Percentiles rank a stretch among this genome's conserved stretches.
Evolutionary conservation across 2,888 invertebrate genomes (phyloP).

Genomic region (Nomada flava): DNA sequence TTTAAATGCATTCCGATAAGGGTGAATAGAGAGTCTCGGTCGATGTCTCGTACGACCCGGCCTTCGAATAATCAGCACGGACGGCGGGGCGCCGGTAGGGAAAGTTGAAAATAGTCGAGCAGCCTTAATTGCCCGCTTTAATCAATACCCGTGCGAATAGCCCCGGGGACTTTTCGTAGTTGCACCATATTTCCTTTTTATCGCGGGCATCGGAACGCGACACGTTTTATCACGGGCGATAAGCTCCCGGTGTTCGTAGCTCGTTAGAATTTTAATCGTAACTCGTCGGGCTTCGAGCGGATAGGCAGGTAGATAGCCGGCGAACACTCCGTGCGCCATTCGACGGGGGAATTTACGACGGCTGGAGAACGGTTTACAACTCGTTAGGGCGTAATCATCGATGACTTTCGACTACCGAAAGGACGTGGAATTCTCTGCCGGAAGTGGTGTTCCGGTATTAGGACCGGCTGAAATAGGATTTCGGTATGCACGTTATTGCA

Average conservation of each 20-base stretch:
- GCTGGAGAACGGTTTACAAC: slow-evolving; percentile 2
- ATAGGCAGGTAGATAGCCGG: background rate
- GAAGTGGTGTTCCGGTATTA: background rate
- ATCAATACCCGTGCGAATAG: slow-evolving; percentile 70
- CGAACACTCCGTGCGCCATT: slow-evolving; percentile 27
- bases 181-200: slow-evolving; percentile 63
- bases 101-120: slow-evolving; percentile 71
- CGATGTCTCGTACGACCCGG: slow-evolving; percentile 51
- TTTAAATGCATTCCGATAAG: slow-evolving; percentile 62
- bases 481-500: background rate
- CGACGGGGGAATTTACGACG: slow-evolving; percentile 23
- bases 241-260: slow-evolving; percentile 36
- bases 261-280: slow-evolving; percentile 62
- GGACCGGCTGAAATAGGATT: background rate
- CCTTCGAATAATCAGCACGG: slow-evolving; percentile 63
- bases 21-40: slow-evolving; percentile 56
- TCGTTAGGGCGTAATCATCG: slow-evolving; percentile 22
- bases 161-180: slow-evolving; percentile 66
- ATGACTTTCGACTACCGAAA: background rate
- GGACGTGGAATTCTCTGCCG: background rate
- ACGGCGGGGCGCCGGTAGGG: slow-evolving; percentile 39
- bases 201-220: slow-evolving; percentile 47
- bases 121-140: slow-evolving; percentile 62
- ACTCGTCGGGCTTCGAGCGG: slow-evolving; percentile 36
- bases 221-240: slow-evolving; percentile 58